These are phyloP conservation scores for Eupithecia dodoneata DNA, from an alignment of 2,888 invertebrate species.

Conservation along the genomic window DNA sequence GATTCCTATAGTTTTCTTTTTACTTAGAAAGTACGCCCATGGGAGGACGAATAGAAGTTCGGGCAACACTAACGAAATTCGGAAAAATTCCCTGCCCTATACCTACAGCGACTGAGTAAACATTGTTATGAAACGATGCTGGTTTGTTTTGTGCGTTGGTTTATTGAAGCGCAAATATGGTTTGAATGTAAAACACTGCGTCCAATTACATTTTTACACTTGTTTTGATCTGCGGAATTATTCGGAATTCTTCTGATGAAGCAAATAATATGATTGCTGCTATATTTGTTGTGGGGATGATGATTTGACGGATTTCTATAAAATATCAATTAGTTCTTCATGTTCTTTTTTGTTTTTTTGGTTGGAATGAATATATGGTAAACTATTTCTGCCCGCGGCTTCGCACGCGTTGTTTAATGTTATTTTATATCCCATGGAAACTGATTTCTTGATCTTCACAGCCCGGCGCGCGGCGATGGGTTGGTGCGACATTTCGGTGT, in stretches of 20 bases:
- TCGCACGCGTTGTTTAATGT: no score
- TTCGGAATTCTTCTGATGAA: not conserved
- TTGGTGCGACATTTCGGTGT: no score
- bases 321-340: not conserved
- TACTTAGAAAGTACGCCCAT: not conserved
- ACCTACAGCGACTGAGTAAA: not conserved
- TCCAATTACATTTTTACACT: slow-evolving; percentile 25
- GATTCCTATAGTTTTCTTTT: not conserved
- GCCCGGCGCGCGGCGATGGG: no score
- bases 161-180: slow-evolving; percentile 6
- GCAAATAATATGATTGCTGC: not conserved
- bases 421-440: no score
- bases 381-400: no score
- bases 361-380: not conserved
- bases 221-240: slow-evolving; percentile 7
- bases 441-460: no score
- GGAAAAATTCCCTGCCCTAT: not conserved
- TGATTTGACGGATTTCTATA: not conserved
- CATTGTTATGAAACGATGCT: slow-evolving; percentile 4
- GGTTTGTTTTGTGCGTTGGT: not conserved
- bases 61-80: not conserved
- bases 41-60: not conserved
- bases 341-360: not conserved
- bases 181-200: not conserved
- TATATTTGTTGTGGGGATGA: not conserved